These are phyloP conservation scores for Protomyctophum bolini DNA, from an alignment of 2,113 vertebrate genomes.

Conservation along the genomic window DNA sequence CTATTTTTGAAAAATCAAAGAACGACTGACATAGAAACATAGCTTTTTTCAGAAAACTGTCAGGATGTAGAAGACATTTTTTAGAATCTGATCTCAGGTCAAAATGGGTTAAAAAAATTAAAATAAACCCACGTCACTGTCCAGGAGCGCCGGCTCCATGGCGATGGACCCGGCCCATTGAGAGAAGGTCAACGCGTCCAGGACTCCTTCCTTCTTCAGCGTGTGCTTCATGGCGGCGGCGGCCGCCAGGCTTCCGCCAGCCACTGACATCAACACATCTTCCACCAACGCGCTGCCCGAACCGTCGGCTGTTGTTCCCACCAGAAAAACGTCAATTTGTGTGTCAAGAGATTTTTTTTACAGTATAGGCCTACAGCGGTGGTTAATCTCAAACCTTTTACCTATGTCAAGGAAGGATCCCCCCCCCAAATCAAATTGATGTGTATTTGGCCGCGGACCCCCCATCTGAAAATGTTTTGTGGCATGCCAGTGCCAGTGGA, in stretches of 20 bases:
- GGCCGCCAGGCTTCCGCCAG: constrained; percentile 78
- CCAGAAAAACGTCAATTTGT: not conserved
- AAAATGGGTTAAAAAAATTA: too few species aligned
- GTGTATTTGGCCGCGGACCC: not conserved
- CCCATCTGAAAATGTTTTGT: not conserved
- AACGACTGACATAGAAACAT: too few species aligned
- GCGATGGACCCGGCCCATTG: constrained; percentile 82
- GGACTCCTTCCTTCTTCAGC: constrained; percentile 38
- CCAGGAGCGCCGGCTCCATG: constrained; percentile 79
- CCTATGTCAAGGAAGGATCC: too few species aligned
- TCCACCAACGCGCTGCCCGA: constrained; percentile 74
- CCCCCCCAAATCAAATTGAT: not conserved
- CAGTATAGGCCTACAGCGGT: too few species aligned
- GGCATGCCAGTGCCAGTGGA: not conserved
- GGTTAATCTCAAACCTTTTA: not conserved
- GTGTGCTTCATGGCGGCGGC: constrained; percentile 80
- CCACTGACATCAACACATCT: constrained; percentile 81
- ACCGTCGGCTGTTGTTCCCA: not conserved
- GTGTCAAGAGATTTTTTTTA: too few species aligned
- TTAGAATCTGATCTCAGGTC: too few species aligned
- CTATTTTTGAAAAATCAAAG: too few species aligned
- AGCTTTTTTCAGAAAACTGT: too few species aligned
- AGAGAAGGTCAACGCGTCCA: constrained; percentile 76
- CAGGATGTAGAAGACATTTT: too few species aligned
- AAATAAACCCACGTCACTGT: constrained; percentile 64